Base-by-base conservation (phyloP, 2,113 vertebrate genomes). In the Hippocampus zosterae region DNA sequence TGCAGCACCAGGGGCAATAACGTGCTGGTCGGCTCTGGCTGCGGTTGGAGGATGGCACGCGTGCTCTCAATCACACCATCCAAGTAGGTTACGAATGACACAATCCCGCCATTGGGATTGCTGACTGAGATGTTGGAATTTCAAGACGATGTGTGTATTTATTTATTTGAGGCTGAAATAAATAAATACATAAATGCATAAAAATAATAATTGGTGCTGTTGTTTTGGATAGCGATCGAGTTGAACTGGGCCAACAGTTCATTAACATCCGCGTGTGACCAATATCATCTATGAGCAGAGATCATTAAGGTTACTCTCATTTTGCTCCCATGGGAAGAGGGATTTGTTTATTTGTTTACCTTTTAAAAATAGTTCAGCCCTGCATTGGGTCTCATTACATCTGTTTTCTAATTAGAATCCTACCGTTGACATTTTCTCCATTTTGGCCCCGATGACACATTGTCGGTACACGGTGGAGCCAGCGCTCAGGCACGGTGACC, bases 1-100 rank as follows among this genome's bases (percentile, higher is more conserved):
- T 91, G 90, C 82, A 89, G 80, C 79, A 82, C 86, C 80, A 68
- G 82, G 68, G 87, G 89, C 84, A 87, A 88, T 83, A 83, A 79
- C 84, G 83, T 86, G 87, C 74, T 71, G 29, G 50, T 75, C 81
- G 71, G 71, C 78, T 71, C 79, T 66, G 50, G 67, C 87, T 71
- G 71, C 77, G 79, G 69, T 55, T 1, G n/a, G 5, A 63, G 81
- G 68, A 60, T 79, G 67, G 63, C 42, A 27, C 18, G 63, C 44
- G 13, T 46, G 63, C 23, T 42, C 62, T 5, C 15, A 57, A 23
- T 57, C 37, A 42, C 61, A 65, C 8, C 40, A 42, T 64, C n/a
- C 41, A 18, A 18, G 63, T 65, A 46, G 63, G 42, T 15, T 46
- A 27, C 63, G 46, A 8, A 46, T 15, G 13, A 27, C 27, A 8